These are phyloP conservation scores for Ormyrus labotus DNA, from an alignment of 2,888 invertebrate species.

Conservation along the genomic window DNA sequence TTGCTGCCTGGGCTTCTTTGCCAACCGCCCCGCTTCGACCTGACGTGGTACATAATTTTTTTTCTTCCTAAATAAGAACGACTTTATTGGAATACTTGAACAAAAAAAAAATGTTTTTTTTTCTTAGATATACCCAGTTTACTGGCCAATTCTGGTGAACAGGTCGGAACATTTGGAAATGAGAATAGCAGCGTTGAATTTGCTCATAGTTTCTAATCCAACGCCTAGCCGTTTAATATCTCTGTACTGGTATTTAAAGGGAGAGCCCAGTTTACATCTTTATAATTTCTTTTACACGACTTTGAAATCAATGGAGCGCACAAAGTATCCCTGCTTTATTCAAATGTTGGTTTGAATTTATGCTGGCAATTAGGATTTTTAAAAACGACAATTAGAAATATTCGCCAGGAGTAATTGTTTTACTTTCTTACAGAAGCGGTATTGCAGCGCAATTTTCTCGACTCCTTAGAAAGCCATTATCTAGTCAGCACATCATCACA, in stretches of 20 bases:
- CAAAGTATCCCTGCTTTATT: conserved; percentile 82
- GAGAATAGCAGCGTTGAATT: conserved; percentile 81
- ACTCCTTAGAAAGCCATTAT: conserved; percentile 79
- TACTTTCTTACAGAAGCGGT: conserved; percentile 64
- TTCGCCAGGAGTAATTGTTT: conserved; percentile 10
- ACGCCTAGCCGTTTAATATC: conserved; percentile 82
- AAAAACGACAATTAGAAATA: background rate
- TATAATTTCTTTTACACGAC: conserved; percentile 85
- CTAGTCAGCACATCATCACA: conserved; percentile 81
- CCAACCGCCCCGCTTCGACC: conserved; percentile 77
- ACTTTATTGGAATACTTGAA: background rate
- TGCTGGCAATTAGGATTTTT: conserved; percentile 4
- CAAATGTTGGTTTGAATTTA: conserved; percentile 78
- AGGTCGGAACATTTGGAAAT: conserved; percentile 82
- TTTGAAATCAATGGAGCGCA: conserved; percentile 82
- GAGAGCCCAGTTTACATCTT: conserved; percentile 80
- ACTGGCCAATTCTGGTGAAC: conserved; percentile 84
- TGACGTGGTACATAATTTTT: conserved; percentile 73
- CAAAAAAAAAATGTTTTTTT: conserved; percentile 8
- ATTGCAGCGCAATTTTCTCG: conserved; percentile 82
- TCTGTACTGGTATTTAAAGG: conserved; percentile 82
- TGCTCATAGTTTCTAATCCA: conserved; percentile 81
- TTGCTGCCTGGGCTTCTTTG: conserved; percentile 82
- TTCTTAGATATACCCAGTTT: conserved; percentile 78
- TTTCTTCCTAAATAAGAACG: conserved; percentile 11